Evolutionary conservation across 2,888 invertebrate genomes (phyloP), one percentile per base, ranked within the genome.

Genomic region (Protonemura montana): DNA sequence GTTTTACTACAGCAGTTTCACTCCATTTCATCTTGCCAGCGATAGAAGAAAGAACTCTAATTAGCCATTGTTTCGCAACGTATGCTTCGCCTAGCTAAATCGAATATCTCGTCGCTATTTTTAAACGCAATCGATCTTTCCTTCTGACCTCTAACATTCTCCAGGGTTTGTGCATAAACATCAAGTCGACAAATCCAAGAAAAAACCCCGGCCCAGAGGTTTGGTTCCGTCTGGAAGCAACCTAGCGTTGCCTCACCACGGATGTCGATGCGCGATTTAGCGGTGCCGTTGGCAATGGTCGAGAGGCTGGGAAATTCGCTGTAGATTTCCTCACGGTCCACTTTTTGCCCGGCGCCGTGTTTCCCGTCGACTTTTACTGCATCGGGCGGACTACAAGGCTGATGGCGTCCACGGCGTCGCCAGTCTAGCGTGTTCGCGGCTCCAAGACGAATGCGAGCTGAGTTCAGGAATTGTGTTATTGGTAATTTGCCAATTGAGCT

Each of bases 21-120:
- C 59, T 59, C 59, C 59, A 59, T 59, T 59, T 59, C 59, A 59
- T 59, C 59, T 59, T 59, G 59, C 59, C 59, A 59, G 59, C 59
- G 21, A 59, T 59, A 10, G 59, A 21, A 21, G 59, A 59, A 59
- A 59, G 21, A 59, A 59, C 7, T 59, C 59, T 59, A 59, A 59
- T 59, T 59, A 59, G 59, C 59, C 13, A 21, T 59, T 59, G 59
- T 59, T 59, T 59, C 13, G 59, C 59, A 7, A 59, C 59, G 21
- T 59, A 35, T 35, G 10, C 10, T 6, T 3, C 59, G 13, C 21
- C 13, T 21, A 2, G 3, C 59, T 41, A 59, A 59, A 59, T 59
- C 59, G 59, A 59, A 59, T 13, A 13, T 2, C 1, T 10, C 21
- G 13, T 2, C 59, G 59, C 59, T 59, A 59, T 59, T 59, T 59